Base-by-base conservation (phyloP, 2,888 invertebrate species). In the Cheilosia impressa region DNA sequence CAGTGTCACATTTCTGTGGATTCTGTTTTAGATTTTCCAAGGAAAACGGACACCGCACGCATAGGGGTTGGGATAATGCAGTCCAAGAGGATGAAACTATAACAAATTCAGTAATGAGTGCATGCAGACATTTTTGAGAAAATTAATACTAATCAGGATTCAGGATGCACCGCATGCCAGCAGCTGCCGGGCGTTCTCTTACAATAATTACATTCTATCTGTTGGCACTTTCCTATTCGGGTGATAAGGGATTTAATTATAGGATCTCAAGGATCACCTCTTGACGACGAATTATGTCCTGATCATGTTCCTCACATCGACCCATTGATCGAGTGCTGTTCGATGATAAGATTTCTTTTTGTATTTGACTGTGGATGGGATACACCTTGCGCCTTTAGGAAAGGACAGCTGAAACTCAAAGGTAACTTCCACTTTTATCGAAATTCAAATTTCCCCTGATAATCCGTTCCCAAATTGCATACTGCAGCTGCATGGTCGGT, bases 381-480 rank as follows among this genome's bases (percentile, higher is more conserved):
- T 65, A 69, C 83, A 83, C 73, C 78, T 83, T 81, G 75, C 55
- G 9, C 38, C 31, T 15, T 6, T 0, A 31, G 9, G 41, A 24
- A 31, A 22, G 47, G 43, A 57, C 83, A 83, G 73, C 68, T 78
- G 78, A 9, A 62, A 9, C 1, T 47, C 43, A 34, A 34, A 47
- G 13, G 15, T 3, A 41, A 4, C 63, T 75, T 63, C 41, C 57
- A 63, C 55, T 75, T 60, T 65, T 52, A 73, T 73, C 58, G 31
- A 81, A 81, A 81, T 81, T 81, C 57, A 76, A 76, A 81, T 69
- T 69, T 60, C 47, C 43, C 4, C 9, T 19, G 22, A 45, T 78
- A 83, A 83, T 78, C 83, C 78, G 78, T 73, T 83, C 41, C 38
- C 53, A 68, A 83, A 83, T 78, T 78, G 83, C 83, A 78, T 78